These are phyloP conservation scores for Tenthredo notha DNA, from an alignment of 2,888 invertebrate species.

Conservation along the genomic window DNA sequence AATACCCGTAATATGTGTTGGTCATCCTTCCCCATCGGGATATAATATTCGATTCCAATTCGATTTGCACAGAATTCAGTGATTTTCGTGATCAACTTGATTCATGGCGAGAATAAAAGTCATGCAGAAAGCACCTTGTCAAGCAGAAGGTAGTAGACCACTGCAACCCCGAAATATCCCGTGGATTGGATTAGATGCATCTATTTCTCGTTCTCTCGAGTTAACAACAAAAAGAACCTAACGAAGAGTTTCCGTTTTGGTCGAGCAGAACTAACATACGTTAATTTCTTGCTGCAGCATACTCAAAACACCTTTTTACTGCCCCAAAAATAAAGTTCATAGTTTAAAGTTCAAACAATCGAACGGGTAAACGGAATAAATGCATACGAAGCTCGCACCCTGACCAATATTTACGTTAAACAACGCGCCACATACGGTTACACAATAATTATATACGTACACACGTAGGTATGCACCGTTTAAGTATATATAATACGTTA, in stretches of 20 bases:
- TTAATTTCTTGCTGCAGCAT: neutral
- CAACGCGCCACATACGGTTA: neutral
- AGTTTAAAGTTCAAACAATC: constrained; percentile 5
- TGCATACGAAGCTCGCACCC: neutral
- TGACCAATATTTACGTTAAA: constrained; percentile 20
- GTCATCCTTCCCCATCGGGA: neutral
- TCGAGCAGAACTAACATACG: neutral
- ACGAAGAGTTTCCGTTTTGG: neutral
- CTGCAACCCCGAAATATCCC: too few relatives aligned
- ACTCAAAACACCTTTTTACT: neutral
- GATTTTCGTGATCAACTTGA: too few relatives aligned
- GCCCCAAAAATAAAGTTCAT: neutral
- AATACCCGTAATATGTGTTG: neutral
- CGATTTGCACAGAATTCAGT: too few relatives aligned
- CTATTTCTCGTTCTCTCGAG: too few relatives aligned
- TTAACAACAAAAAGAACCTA: neutral
- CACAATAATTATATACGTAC: neutral
- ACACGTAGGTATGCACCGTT: neutral
- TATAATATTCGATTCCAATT: too few relatives aligned
- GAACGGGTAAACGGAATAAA: neutral
- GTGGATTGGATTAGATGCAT: too few relatives aligned
- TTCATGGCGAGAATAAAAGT: too few relatives aligned
- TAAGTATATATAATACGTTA: neutral
- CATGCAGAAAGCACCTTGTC: too few relatives aligned
- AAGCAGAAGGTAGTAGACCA: too few relatives aligned